phyloP scores from a whole-genome alignment of 1,140 invertebrate genomes.

The Meloidogyne exigua region DNA sequence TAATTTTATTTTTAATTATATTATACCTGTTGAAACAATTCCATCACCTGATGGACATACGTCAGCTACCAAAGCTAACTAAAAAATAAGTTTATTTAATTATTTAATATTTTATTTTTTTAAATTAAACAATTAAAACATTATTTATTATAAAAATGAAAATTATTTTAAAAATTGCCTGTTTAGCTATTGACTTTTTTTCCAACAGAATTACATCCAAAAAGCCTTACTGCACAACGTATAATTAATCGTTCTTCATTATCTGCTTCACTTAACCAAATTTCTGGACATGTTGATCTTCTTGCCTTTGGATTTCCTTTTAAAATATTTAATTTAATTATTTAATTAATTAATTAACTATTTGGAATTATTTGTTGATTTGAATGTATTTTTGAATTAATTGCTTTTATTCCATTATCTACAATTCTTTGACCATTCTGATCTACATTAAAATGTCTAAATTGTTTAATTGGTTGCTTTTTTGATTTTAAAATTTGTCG shows the following conservation, averaged over 20 bases:
- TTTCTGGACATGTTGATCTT: conserved; percentile 50
- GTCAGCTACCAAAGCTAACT: conserved; percentile 27
- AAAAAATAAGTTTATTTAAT: conserved; percentile 10
- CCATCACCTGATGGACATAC: not conserved
- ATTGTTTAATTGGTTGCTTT: conserved; percentile 24
- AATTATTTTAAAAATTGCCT: conserved; percentile 6
- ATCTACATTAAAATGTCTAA: conserved; percentile 42
- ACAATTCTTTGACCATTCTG: conserved; percentile 34
- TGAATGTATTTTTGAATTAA: not conserved
- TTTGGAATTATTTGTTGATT: not conserved
- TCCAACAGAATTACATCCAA: conserved; percentile 44
- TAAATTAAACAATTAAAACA: too few species aligned
- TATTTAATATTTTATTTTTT: too few species aligned
- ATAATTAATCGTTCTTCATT: conserved; percentile 30
- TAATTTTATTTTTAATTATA: not conserved
- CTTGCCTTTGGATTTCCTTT: conserved; percentile 40
- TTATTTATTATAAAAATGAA: too few species aligned
- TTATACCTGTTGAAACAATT: conserved; percentile 14
- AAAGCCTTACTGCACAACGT: conserved; percentile 34
- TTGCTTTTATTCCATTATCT: conserved; percentile 37
- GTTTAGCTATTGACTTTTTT: conserved; percentile 44
- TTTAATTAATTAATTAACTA: conserved; percentile 9
- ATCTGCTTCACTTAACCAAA: conserved; percentile 48
- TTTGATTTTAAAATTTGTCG: not conserved
- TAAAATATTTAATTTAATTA: conserved; percentile 9